Evolutionary conservation across 1,140 invertebrate genomes (phyloP), one percentile per base, ranked within the genome.

Genomic region (Brachystomella parvula): DNA sequence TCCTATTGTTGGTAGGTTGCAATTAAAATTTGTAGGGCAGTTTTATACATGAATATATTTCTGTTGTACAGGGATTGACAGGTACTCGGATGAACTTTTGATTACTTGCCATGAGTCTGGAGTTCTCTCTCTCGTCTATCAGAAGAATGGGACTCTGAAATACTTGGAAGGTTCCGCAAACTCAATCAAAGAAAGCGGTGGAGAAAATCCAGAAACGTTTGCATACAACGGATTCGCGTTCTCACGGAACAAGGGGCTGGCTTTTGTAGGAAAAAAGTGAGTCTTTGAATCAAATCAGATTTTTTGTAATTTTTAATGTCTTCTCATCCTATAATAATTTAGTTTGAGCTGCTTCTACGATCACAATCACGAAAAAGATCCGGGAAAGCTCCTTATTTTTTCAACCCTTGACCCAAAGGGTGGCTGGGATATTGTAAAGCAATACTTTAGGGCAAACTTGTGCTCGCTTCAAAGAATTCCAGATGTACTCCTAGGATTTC

Each of bases 231-330:
- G 65, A 31, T 32, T 67, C 58, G 47, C 32, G 3, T 63, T 67
- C 32, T 63, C 60, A 1, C 44, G 47, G 0, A 67, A 62, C 32
- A 47, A 35, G 1, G 49, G 31, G 2, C 35, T 67, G 30, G 29
- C 56, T 29, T 67, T 60, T 32, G 44, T 63, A 44, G 44, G 60
- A 12, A 67, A 56, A 44, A 30, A 67, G 61, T 67, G 61, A 49
- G 63, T 58, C 21, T 15, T 6, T 58, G 12, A 3, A 29, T 6
- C 9, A 30, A 58, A 28, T 30, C 15, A 58, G 12, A 6, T 61
- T 15, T 33, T 19, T 35, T 61, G n/a, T 19, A 39, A 24, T 19
- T 61, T 6, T 12, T 61, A 19, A 19, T 61, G 3, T 24, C 2
- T 30, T 35, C 21, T 61, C 3, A 2, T 61, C 21, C 19, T 53